phyloP scores from a whole-genome alignment of 2,113 vertebrate species.

The Ovibos moschatus region DNA sequence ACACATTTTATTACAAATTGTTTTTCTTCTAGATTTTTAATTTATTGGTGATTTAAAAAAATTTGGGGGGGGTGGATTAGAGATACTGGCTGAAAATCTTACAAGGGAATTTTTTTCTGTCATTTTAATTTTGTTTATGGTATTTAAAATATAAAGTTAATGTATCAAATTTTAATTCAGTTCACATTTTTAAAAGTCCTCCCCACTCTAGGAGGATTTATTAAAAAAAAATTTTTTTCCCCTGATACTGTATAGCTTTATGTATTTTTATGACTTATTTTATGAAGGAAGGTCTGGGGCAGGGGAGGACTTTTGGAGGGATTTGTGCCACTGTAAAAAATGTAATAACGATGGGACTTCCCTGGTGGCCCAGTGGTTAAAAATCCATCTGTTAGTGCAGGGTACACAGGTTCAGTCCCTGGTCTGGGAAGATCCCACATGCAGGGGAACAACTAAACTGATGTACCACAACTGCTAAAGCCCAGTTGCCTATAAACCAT shows the following conservation, averaged over 20 bases:
- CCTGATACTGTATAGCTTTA: neutral
- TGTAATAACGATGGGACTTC: neutral
- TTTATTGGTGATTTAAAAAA: neutral
- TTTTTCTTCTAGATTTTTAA: neutral
- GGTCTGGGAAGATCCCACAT: neutral
- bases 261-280: neutral
- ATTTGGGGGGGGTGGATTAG: neutral
- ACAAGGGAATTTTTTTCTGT: neutral
- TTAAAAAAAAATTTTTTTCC: neutral
- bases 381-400: neutral
- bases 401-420: neutral
- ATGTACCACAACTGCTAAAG: neutral
- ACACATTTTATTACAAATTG: neutral
- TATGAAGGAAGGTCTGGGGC: neutral
- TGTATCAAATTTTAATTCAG: neutral
- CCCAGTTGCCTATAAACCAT: neutral
- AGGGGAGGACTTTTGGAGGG: neutral
- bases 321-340: neutral
- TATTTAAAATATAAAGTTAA: slow-evolving; percentile 17
- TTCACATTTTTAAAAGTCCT: neutral
- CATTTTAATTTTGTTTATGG: slow-evolving; percentile 1
- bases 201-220: neutral
- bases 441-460: neutral
- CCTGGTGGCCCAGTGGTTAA: neutral
- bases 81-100: neutral